These are phyloP conservation scores for Arctia plantaginis DNA, from an alignment of 2,888 invertebrate genomes.

Conservation along the genomic window DNA sequence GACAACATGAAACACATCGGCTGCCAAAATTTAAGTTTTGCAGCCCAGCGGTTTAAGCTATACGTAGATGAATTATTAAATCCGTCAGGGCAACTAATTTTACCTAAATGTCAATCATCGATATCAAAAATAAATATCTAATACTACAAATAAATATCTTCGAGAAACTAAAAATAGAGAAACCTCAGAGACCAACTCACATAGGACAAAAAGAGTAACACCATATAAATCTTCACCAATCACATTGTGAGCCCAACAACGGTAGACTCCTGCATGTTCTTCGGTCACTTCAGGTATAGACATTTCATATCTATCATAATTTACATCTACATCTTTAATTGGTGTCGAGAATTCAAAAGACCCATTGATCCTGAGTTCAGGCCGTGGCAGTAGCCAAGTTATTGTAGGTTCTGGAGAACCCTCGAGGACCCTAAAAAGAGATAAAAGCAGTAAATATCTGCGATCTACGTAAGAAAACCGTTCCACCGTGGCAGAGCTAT, in stretches of 20 bases:
- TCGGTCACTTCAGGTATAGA: constrained; percentile 60
- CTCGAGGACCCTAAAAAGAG: constrained; percentile 59
- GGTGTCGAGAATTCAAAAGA: constrained; percentile 48
- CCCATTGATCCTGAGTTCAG: constrained; percentile 49
- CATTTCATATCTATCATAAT: constrained; percentile 45
- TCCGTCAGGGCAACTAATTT: too few relatives aligned
- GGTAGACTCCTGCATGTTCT: constrained; percentile 67
- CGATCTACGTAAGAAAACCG: background rate
- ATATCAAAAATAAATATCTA: too few relatives aligned
- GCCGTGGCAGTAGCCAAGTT: too few relatives aligned
- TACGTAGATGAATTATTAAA: too few relatives aligned
- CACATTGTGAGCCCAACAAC: constrained; percentile 72
- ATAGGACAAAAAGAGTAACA: constrained; percentile 66
- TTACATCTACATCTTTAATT: constrained; percentile 42
- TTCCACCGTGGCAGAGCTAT: too few relatives aligned
- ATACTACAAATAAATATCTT: too few relatives aligned
- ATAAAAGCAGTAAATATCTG: background rate
- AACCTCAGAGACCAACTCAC: constrained; percentile 62
- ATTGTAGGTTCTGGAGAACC: constrained; percentile 72
- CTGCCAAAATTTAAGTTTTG: too few relatives aligned
- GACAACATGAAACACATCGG: too few relatives aligned
- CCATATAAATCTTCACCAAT: constrained; percentile 69
- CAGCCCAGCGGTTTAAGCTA: too few relatives aligned
- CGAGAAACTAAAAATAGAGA: background rate
- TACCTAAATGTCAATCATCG: too few relatives aligned